Base-by-base conservation (phyloP, 2,113 vertebrate genomes). In the Jacana jacana region DNA sequence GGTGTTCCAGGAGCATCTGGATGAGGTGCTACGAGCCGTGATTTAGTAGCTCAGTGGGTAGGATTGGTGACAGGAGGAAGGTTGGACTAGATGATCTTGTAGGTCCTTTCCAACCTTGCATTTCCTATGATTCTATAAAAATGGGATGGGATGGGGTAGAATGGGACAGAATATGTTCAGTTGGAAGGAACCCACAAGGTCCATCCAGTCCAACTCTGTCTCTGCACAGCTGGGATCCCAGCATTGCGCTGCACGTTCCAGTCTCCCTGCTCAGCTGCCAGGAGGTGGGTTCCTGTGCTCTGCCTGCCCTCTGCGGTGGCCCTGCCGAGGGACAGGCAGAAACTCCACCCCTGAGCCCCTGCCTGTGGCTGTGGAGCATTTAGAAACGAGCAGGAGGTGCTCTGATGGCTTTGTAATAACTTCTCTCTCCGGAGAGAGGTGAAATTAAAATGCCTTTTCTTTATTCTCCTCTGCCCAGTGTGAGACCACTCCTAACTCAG, bases 401-500 rank as follows among this genome's bases (percentile, higher is more conserved):
- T 51, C 68, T 27, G 57, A 10, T 37, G 68, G 48, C 48, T 13
- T 13, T 22, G 20, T 14, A 17, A 33, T 28, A 31, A 39, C 44
- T 49, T 11, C 48, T 23, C n/a, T 61, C 60, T 75, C 91, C 27
- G 35, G 91, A 61, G n/a, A 60, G 52, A 15, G 12, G 46, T 33
- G 46, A 54, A 84, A 73, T 79, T 79, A 66, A 84, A 78, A 66
- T 40, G 28, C 72, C 35, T 81, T 30, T 48, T 86, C 80, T 49
- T 82, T 60, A 65, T 10, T 90, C 84, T n/a, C 81, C 86, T 92
- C 60, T 10, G 42, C 86, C 91, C 88, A 24, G 84, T 61, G 76
- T 70, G 95, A 57, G 94, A 96, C 83, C 82, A 78, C 93, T 79
- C 91, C 94, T 89, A 55, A 90, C 89, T 91, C 89, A 46, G 91